phyloP scores from a whole-genome alignment of 35 echinoderm and acorn worm species.

The Apostichopus japonicus region DNA sequence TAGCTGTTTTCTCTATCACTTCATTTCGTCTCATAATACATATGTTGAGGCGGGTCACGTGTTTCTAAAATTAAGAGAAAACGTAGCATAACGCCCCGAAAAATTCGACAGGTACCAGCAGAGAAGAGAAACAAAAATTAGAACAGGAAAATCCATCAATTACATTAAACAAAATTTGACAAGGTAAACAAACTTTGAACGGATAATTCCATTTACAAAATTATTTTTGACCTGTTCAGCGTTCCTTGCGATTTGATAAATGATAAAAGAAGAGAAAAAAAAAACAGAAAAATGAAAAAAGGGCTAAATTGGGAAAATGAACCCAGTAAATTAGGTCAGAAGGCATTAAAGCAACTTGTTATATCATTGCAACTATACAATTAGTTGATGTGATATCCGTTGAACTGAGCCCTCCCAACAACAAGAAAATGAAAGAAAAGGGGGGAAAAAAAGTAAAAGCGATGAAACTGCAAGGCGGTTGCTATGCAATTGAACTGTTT shows the following conservation, averaged over 20 bases:
- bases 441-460: neutral
- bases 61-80: neutral
- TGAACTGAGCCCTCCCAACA: neutral
- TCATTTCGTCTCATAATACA: neutral
- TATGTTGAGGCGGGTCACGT: conserved; percentile 33
- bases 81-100: neutral
- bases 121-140: neutral
- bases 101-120: conserved; percentile 26
- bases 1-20: neutral
- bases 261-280: neutral
- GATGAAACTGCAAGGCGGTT: neutral
- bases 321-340: neutral
- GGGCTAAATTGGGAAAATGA: neutral
- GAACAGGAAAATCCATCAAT: conserved; percentile 7
- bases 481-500: conserved; percentile 5
- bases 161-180: neutral
- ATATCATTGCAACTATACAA: conserved; percentile 17
- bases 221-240: conserved; percentile 3
- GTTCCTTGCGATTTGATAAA: conserved; percentile 4
- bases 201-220: conserved; percentile 24
- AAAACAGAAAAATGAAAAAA: no score
- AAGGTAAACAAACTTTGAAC: conserved; percentile 11
- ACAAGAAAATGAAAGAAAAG: neutral
- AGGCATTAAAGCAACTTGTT: conserved; percentile 20
- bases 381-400: conserved; percentile 30